Evolutionary conservation across 2,113 vertebrate species (phyloP).

Genomic region (Talpa occidentalis): DNA sequence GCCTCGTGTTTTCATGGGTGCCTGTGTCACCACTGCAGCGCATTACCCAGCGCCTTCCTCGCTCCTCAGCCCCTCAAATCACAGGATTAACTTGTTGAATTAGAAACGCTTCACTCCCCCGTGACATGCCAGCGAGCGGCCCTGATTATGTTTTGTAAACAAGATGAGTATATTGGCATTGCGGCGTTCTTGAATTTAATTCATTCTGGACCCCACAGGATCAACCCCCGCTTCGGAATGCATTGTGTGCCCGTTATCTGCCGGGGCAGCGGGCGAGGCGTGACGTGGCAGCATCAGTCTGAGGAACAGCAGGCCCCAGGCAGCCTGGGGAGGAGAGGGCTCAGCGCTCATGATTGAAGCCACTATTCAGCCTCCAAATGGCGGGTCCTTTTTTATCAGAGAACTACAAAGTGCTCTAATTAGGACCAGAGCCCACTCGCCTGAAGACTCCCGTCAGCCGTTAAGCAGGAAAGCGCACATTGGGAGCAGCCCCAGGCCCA

Average conservation of each 20-base stretch:
- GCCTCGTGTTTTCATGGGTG: constrained; percentile 41
- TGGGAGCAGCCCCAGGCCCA: too few relatives aligned
- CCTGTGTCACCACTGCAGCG: constrained; percentile 21
- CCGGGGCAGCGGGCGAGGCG: neutral
- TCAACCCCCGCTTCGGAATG: neutral
- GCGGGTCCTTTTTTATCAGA: neutral
- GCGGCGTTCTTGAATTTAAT: neutral
- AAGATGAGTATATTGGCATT: neutral
- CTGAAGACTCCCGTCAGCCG: too few relatives aligned
- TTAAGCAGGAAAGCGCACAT: too few relatives aligned
- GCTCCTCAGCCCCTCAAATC: constrained; percentile 26
- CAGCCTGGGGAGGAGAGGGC: neutral
- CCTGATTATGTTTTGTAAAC: neutral
- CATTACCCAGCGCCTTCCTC: neutral
- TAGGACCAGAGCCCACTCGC: neutral
- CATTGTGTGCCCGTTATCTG: neutral
- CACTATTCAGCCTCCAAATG: neutral
- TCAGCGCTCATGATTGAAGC: neutral
- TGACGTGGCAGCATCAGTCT: neutral
- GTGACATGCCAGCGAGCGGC: neutral
- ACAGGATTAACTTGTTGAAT: constrained; percentile 56
- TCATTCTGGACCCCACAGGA: neutral
- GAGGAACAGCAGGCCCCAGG: neutral
- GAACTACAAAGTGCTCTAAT: neutral
- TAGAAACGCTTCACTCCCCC: constrained; percentile 36